Percentiles rank a stretch among this genome's conserved stretches.
Evolutionary conservation across 2,888 invertebrate genomes (phyloP).

Genomic region (Ypsolopha sequella): DNA sequence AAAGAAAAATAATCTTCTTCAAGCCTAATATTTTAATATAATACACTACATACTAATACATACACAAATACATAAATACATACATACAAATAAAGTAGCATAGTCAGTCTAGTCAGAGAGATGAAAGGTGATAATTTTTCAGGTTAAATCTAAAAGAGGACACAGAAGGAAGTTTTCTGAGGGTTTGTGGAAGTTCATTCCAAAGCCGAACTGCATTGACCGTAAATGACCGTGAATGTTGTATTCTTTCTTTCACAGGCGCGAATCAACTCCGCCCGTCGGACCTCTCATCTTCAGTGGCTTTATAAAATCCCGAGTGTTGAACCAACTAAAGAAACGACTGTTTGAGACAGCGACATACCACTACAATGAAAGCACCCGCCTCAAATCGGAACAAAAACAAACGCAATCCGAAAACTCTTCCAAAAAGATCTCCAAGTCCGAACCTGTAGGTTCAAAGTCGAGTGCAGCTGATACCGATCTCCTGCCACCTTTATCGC

Average conservation of each 20-base stretch:
- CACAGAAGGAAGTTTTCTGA: too few relatives aligned
- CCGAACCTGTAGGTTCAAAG: neutral
- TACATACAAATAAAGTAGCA: too few relatives aligned
- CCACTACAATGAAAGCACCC: slow-evolving; percentile 28
- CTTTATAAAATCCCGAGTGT: slow-evolving; percentile 42
- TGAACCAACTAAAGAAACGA: slow-evolving; percentile 38
- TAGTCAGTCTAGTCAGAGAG: too few relatives aligned
- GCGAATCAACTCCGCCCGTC: slow-evolving; percentile 27
- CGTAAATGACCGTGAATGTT: too few relatives aligned
- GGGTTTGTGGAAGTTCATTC: too few relatives aligned
- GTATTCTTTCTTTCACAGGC: slow-evolving; percentile 18
- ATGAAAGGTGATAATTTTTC: too few relatives aligned
- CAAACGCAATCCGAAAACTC: neutral
- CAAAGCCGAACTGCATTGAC: too few relatives aligned
- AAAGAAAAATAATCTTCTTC: too few relatives aligned
- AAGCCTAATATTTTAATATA: too few relatives aligned
- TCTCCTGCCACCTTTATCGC: slow-evolving; percentile 30
- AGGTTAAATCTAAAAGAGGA: too few relatives aligned
- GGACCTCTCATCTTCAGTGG: slow-evolving; percentile 60
- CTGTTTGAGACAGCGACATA: slow-evolving; percentile 37
- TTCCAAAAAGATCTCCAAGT: neutral
- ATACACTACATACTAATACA: too few relatives aligned
- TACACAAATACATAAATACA: too few relatives aligned
- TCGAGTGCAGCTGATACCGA: neutral
- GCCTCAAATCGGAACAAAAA: neutral